These are phyloP conservation scores for Spilogale gracilis DNA, from an alignment of 2,113 vertebrate genomes.

Conservation along the genomic window DNA sequence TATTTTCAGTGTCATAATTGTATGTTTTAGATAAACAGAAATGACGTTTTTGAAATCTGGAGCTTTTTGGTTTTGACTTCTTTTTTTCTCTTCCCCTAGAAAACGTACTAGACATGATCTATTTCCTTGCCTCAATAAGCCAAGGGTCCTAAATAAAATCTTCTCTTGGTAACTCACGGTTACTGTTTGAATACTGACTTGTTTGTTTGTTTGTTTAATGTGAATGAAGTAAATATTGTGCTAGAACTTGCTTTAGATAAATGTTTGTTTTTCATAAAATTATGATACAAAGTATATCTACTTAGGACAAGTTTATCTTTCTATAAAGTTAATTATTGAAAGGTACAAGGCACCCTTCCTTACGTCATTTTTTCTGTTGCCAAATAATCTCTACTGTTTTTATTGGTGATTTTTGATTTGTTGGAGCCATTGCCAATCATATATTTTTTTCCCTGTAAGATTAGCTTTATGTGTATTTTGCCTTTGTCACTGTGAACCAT, in stretches of 20 bases:
- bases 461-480: background rate
- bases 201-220: background rate
- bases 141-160: background rate
- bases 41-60: background rate
- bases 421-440: background rate
- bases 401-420: constrained; percentile 37
- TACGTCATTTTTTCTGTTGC: background rate
- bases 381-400: background rate
- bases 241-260: background rate
- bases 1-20: background rate
- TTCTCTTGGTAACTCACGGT: background rate
- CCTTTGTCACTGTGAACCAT: background rate
- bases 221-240: constrained; percentile 1
- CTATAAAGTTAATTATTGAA: constrained; percentile 33
- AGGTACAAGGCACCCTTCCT: background rate
- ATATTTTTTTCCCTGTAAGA: background rate
- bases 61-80: background rate
- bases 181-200: background rate
- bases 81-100: background rate
- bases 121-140: background rate
- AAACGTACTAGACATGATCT: constrained; percentile 5
- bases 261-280: constrained; percentile 5
- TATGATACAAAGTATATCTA: background rate
- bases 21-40: background rate
- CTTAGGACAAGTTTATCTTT: background rate